phyloP scores from a whole-genome alignment of 1,140 invertebrate species.

The Brachionus sp. region DNA sequence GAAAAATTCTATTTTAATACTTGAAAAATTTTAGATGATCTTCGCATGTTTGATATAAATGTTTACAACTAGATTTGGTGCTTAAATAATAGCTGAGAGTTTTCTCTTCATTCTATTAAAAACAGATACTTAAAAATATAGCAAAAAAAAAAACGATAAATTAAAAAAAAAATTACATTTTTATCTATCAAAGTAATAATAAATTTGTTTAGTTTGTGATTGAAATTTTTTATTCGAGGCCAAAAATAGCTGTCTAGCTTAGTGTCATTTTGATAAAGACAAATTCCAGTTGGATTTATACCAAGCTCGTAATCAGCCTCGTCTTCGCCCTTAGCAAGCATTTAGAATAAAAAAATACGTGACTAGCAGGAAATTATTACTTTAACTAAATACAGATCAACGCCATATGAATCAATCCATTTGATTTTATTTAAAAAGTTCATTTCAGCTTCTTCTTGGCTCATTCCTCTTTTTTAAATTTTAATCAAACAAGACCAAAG shows the following conservation, averaged over 20 bases:
- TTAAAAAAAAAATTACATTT: neutral
- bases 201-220: slow-evolving; percentile 27
- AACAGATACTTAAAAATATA: neutral
- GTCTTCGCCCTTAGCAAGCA: neutral
- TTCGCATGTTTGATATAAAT: slow-evolving; percentile 18
- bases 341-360: neutral
- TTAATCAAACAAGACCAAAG: neutral
- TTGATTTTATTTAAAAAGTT: slow-evolving; percentile 75
- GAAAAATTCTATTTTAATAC: neutral
- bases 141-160: too few relatives aligned
- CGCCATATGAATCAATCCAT: slow-evolving; percentile 78
- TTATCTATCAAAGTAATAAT: slow-evolving; percentile 25
- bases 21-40: slow-evolving; percentile 46
- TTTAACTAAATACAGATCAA: slow-evolving; percentile 73
- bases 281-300: slow-evolving; percentile 45
- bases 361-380: neutral
- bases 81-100: neutral
- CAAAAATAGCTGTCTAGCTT: slow-evolving; percentile 34
- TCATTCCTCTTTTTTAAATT: slow-evolving; percentile 64
- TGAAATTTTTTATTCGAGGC: slow-evolving; percentile 27
- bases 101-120: slow-evolving; percentile 1
- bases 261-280: neutral
- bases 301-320: slow-evolving; percentile 6
- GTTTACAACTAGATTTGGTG: slow-evolving; percentile 4
- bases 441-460: slow-evolving; percentile 68